Percentiles rank a stretch among this genome's conserved stretches.
These are phyloP conservation scores for Irena cyanogastra DNA, from an alignment of 2,113 vertebrate species.

Conservation along the genomic window DNA sequence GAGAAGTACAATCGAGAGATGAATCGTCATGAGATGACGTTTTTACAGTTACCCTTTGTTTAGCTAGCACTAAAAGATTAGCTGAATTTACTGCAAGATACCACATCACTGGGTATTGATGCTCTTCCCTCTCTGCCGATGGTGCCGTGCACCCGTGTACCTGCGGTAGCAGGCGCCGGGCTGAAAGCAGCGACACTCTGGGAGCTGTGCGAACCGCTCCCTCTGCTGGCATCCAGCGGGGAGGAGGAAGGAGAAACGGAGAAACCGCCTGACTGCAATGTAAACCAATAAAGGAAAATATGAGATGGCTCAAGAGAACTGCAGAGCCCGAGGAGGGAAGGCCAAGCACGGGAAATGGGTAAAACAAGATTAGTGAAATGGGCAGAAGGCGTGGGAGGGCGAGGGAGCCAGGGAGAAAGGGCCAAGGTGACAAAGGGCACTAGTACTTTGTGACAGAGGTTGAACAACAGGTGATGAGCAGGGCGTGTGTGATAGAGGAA, in stretches of 20 bases:
- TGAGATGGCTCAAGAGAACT: background rate
- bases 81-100: background rate
- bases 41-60: background rate
- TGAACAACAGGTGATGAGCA: background rate
- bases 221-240: background rate
- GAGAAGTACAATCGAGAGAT: background rate
- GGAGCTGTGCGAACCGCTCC: background rate
- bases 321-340: background rate
- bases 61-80: background rate
- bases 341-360: background rate
- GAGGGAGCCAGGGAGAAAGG: background rate
- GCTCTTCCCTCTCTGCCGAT: background rate
- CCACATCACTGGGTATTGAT: background rate
- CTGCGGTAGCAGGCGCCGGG: rapidly evolving
- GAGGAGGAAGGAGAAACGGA: background rate
- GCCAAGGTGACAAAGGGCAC: background rate
- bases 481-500: background rate
- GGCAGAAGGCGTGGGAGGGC: background rate
- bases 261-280: background rate
- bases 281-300: background rate
- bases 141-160: rapidly evolving
- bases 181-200: rapidly evolving
- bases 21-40: background rate
- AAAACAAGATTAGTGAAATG: background rate
- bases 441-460: background rate